Evolutionary conservation across 2,888 invertebrate species (phyloP).

Genomic region (Lumbricus terrestris): DNA sequence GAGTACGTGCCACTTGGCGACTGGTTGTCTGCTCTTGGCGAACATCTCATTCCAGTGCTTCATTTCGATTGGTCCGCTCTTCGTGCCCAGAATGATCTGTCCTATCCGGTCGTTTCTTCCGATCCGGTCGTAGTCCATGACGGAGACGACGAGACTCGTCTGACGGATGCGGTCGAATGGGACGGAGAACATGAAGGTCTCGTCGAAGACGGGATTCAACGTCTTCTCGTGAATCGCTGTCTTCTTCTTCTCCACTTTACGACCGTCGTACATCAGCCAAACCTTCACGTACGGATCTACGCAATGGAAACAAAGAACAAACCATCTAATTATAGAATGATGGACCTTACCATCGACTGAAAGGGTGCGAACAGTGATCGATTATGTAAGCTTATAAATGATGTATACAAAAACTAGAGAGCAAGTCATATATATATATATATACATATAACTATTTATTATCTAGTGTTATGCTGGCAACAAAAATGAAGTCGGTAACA

Average conservation of each 20-base stretch:
- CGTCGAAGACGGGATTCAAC: conserved; percentile 91
- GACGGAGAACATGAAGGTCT: conserved; percentile 91
- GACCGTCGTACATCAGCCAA: conserved; percentile 92
- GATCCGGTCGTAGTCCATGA: conserved; percentile 26
- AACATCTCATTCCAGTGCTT: conserved; percentile 99
- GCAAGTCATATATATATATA: no score
- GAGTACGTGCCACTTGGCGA: conserved; percentile 94
- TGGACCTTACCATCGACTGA: not conserved
- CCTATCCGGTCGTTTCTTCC: conserved; percentile 66
- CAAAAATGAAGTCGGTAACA: no score
- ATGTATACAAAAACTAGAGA: no score
- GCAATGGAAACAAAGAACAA: conserved; percentile 5
- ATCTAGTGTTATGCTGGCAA: no score
- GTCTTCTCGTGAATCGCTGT: conserved; percentile 72
- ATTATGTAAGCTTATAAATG: no score
- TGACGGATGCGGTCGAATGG: conserved; percentile 86
- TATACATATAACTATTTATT: no score
- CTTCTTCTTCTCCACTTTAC: conserved; percentile 92
- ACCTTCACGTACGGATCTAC: conserved; percentile 96
- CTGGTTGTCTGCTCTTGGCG: conserved; percentile 89
- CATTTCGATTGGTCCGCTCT: conserved; percentile 90
- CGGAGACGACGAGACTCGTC: conserved; percentile 21
- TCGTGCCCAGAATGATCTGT: conserved; percentile 61
- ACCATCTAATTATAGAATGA: not conserved
- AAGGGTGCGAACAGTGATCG: no score